Conservation (phyloP, 2,113 vertebrate species). For the Tenrec ecaudatus region DNA sequence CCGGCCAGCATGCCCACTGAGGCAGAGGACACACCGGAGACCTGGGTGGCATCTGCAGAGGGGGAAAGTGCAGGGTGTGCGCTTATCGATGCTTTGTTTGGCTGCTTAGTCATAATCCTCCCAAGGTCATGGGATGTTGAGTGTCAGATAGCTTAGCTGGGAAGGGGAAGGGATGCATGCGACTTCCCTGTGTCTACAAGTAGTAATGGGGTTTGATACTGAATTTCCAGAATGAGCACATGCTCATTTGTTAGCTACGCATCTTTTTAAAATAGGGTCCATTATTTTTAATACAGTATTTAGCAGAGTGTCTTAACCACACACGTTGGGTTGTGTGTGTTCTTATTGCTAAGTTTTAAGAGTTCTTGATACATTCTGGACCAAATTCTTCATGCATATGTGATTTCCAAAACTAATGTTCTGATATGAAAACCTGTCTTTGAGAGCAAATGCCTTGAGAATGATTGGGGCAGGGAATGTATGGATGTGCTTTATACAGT, state of each 20-base stretch:
- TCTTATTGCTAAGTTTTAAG: conserved; percentile 6
- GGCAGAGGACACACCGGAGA: background rate
- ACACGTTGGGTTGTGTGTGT: background rate
- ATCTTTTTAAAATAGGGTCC: background rate
- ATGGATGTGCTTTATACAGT: too few species aligned
- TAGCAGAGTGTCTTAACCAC: conserved; percentile 21
- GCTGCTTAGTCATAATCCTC: conserved; percentile 33
- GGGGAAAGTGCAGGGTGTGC: conserved; percentile 55
- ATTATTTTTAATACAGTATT: background rate
- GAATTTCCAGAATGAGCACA: background rate
- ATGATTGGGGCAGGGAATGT: too few species aligned
- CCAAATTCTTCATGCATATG: conserved; percentile 10
- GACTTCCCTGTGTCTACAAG: background rate
- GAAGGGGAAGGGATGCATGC: background rate
- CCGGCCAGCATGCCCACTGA: background rate
- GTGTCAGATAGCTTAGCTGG: background rate
- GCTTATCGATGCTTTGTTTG: conserved; percentile 24
- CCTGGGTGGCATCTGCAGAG: conserved; percentile 58
- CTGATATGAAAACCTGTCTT: too few species aligned
- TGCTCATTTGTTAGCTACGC: background rate
- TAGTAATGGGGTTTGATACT: background rate
- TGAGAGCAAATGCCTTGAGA: too few species aligned
- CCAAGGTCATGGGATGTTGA: conserved; percentile 1
- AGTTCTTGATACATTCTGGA: conserved; percentile 7
- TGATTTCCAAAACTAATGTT: conserved; percentile 24